phyloP scores from a whole-genome alignment of 2,797 vertebrate genomes.

The Danio jaintianensis region DNA sequence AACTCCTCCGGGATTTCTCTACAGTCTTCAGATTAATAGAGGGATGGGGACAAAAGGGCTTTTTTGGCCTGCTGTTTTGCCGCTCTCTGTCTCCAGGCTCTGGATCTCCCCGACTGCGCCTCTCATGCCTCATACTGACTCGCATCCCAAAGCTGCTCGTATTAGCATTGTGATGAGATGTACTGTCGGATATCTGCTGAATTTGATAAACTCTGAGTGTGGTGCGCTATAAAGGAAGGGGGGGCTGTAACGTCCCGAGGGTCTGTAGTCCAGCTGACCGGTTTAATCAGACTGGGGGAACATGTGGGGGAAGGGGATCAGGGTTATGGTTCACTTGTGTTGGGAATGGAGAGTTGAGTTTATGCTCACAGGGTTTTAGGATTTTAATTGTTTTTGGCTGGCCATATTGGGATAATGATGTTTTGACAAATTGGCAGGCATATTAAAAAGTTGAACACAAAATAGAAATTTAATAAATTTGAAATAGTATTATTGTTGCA shows the following conservation, averaged over 20 bases:
- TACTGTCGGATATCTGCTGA: slow-evolving; percentile 32
- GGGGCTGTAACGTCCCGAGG: slow-evolving; percentile 30
- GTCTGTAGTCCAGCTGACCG: slow-evolving; percentile 29
- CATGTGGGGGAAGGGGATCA: background rate
- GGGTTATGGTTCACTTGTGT: background rate
- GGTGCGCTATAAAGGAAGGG: slow-evolving; percentile 31
- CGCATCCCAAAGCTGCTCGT: slow-evolving; percentile 21
- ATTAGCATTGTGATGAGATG: slow-evolving; percentile 43
- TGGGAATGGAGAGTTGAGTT: background rate
- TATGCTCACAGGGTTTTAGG: background rate
- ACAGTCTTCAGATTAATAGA: slow-evolving; percentile 81
- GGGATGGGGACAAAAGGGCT: slow-evolving; percentile 76
- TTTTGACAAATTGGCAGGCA: too few species aligned
- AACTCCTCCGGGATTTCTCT: slow-evolving; percentile 80
- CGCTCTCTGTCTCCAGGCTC: slow-evolving; percentile 43
- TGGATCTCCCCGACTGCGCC: slow-evolving; percentile 19
- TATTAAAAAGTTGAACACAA: too few species aligned
- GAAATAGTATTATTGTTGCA: too few species aligned
- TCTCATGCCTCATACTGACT: slow-evolving; percentile 13
- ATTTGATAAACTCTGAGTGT: slow-evolving; percentile 41
- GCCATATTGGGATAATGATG: background rate
- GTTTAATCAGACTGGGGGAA: slow-evolving; percentile 13
- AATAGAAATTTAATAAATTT: too few species aligned
- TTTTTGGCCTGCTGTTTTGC: slow-evolving; percentile 68
- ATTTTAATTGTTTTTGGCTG: background rate